Evolutionary conservation across 2,113 vertebrate species (phyloP).

Genomic region (Ramphastos sulfuratus): DNA sequence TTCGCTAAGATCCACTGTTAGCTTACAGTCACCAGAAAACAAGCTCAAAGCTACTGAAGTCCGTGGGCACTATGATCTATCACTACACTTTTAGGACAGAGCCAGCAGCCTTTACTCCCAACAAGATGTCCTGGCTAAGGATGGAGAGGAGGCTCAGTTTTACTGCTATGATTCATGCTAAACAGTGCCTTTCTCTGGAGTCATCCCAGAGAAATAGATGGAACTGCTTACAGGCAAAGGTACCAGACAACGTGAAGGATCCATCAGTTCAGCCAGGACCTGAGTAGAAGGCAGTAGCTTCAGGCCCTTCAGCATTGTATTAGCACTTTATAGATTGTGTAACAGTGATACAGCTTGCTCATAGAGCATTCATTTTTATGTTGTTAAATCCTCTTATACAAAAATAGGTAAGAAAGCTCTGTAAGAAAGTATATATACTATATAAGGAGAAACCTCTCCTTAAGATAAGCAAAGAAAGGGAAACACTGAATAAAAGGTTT

Average conservation of each 20-base stretch:
- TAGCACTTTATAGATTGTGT: constrained; percentile 63
- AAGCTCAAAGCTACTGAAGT: constrained; percentile 40
- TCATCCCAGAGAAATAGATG: background rate
- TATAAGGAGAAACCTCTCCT: constrained; percentile 68
- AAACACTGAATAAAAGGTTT: constrained; percentile 55
- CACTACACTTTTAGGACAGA: constrained; percentile 40
- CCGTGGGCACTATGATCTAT: constrained; percentile 56
- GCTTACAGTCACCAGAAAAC: constrained; percentile 59
- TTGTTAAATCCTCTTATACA: constrained; percentile 69
- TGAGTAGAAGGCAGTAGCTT: constrained; percentile 54
- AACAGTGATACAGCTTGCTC: constrained; percentile 71
- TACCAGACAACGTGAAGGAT: constrained; percentile 7
- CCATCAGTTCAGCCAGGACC: constrained; percentile 26
- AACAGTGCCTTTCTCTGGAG: constrained; percentile 17
- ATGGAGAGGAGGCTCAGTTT: constrained; percentile 47
- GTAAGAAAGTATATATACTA: constrained; percentile 75
- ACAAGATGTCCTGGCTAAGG: constrained; percentile 20
- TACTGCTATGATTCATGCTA: background rate
- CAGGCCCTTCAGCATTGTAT: constrained; percentile 46
- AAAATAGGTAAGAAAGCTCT: constrained; percentile 83
- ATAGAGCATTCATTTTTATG: constrained; percentile 72
- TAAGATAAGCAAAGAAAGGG: constrained; percentile 48
- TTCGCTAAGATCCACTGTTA: constrained; percentile 32
- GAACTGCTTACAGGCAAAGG: constrained; percentile 7
- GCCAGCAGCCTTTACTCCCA: constrained; percentile 44